Evolutionary conservation across 37 sponge, comb jelly and placozoan species (phyloP), one percentile per base, ranked within the genome.

Genomic region (Spongia lamella): DNA sequence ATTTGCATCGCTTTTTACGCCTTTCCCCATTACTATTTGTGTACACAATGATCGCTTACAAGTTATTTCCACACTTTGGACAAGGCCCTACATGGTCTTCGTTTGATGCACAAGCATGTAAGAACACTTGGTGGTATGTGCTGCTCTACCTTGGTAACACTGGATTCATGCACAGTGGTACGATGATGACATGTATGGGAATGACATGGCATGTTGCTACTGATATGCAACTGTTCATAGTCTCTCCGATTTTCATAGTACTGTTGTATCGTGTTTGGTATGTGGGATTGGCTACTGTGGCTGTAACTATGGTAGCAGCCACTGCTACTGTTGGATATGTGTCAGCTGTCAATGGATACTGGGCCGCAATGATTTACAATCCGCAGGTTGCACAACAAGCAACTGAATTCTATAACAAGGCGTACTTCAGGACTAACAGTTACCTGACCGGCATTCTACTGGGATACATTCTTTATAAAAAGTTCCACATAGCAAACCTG

Each of bases 1-100:
- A 94, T 52, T n/a, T 90, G 31, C 91, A 94, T 56, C 88, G 91
- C n/a, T 67, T 87, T 56, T 79, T 94, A 0, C 87, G 94, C 19
- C 70, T 93, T 43, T 85, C 89, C 16, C 89, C 89, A 30, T 55
- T n/a, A n/a, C n/a, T n/a, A n/a, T n/a, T n/a, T n/a, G n/a, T n/a
- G n/a, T n/a, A n/a, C n/a, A n/a, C n/a, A n/a, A n/a, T n/a, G n/a
- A n/a, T n/a, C n/a, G n/a, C n/a, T n/a, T n/a, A n/a, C n/a, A n/a
- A n/a, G n/a, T n/a, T n/a, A 58, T 7, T 70, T 19, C 36, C 63
- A 21, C 53, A 78, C 32, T 2, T 75, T 2, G 61, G 22, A 2
- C 7, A 55, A 19, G 72, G 72, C 20, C 66, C 79, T 38, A 9
- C 13, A 4, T 27, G 26, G 36, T n/a, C n/a, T n/a, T n/a, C n/a